These are phyloP conservation scores for Heterotilapia buettikoferi DNA, from an alignment of 2,113 vertebrate species.

Conservation along the genomic window DNA sequence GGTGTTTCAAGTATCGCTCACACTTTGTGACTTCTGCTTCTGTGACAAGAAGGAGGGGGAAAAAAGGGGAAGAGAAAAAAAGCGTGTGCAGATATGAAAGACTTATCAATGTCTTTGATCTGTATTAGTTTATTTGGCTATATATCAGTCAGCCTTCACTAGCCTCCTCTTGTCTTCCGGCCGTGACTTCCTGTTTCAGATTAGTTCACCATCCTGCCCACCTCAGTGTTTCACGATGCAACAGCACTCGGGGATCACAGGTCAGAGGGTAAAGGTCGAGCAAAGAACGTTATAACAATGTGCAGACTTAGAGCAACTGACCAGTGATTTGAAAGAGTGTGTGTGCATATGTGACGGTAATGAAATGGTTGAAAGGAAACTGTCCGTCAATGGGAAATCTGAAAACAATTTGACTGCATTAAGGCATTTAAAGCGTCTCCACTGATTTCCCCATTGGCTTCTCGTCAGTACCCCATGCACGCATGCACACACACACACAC, in stretches of 20 bases:
- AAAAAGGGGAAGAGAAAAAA: neutral
- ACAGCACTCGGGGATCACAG: conserved; percentile 64
- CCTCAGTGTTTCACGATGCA: conserved; percentile 56
- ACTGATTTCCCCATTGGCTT: conserved; percentile 67
- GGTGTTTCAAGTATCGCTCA: conserved; percentile 46
- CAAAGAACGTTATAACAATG: conserved; percentile 67
- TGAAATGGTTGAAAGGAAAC: conserved; percentile 72
- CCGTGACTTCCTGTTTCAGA: conserved; percentile 44
- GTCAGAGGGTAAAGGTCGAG: conserved; percentile 64
- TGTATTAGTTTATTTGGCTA: conserved; percentile 57
- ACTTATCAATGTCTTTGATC: conserved; percentile 65
- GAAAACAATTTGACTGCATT: conserved; percentile 75
- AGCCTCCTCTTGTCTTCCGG: conserved; percentile 47
- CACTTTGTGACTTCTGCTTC: conserved; percentile 53
- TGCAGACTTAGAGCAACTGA: conserved; percentile 64
- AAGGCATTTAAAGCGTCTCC: conserved; percentile 66
- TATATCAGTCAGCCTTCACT: conserved; percentile 61
- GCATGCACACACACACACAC: neutral
- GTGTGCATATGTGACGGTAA: conserved; percentile 46
- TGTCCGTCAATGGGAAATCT: conserved; percentile 69
- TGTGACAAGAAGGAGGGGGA: neutral
- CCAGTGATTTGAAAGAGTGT: conserved; percentile 19
- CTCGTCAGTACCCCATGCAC: conserved; percentile 41
- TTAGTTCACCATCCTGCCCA: conserved; percentile 59
- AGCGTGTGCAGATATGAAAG: conserved; percentile 6